Base-by-base conservation (phyloP, 2,888 invertebrate species). In the Leucania comma region DNA sequence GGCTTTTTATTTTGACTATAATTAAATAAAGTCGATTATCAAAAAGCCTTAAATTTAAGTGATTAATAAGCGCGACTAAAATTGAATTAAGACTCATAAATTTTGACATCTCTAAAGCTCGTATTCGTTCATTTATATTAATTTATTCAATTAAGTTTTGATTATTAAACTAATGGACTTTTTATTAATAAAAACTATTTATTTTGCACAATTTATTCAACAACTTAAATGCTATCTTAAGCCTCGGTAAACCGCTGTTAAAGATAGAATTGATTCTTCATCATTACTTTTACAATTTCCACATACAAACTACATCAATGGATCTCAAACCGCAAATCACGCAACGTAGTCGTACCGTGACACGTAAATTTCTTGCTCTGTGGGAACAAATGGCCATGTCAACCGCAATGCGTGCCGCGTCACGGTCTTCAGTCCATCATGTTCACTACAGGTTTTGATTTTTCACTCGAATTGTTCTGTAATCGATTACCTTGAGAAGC, bases 331-430 rank as follows among this genome's bases (percentile, higher is more conserved):
- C 20, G 12, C 38, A 51, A 24, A 24, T 64, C 51, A 12, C 72
- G 75, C 14, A 57, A 14, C 80, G 80, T 38, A 8, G 26, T 71
- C 74, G 69, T 87, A 60, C 71, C 80, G 63, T 79, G 32, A 1
- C 10, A 5, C 29, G 22, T 78, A 78, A 84, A 80, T 48, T 32
- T n/a, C 64, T 42, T 59, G 48, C 56, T 68, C 73, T 66, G 68
- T 69, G 75, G 75, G 85, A 88, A 90, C 86, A 90, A 91, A 91
- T 90, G 80, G 88, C 83, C 79, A 75, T 83, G 90, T 90, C 91
- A 90, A 86, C 87, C 88, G 80, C 91, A 91, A 87, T 88, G 88
- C 88, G 91, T 89, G 89, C 87, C 80, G 71, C 89, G 87, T 90
- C 89, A 88, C 84, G 84, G 85, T 83, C 81, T 80, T 84, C 86